phyloP scores from a whole-genome alignment of 2,113 vertebrate genomes.

The Eurypyga helias region DNA sequence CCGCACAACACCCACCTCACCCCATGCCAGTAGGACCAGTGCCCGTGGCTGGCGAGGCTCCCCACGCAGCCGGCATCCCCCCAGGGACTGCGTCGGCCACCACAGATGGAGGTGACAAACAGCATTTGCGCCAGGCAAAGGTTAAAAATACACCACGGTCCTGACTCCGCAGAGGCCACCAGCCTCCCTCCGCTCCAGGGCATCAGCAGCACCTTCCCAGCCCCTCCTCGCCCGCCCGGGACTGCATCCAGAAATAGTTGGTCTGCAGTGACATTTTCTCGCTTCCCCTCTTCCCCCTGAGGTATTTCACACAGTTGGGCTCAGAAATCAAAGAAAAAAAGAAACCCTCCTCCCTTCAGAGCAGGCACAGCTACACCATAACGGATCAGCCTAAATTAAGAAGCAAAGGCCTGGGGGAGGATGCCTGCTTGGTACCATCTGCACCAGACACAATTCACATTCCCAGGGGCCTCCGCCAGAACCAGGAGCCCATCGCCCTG shows the following conservation, averaged over 20 bases:
- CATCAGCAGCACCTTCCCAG: not conserved
- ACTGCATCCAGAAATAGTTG: not conserved
- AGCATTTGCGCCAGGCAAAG: not conserved
- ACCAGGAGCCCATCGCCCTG: not conserved
- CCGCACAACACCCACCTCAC: fast-evolving
- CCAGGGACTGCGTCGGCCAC: fast-evolving
- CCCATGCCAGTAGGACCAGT: not conserved
- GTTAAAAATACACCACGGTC: not conserved
- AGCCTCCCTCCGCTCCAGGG: not conserved
- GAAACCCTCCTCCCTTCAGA: not conserved
- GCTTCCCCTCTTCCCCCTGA: not conserved
- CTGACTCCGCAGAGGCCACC: not conserved
- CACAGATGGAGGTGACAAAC: not conserved
- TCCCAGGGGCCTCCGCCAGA: not conserved
- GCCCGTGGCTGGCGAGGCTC: fast-evolving
- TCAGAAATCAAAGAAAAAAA: not conserved
- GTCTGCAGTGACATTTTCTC: not conserved
- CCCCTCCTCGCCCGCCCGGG: fast-evolving
- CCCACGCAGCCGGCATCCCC: not conserved
- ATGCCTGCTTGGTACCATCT: slow-evolving; percentile 1
- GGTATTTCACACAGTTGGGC: not conserved
- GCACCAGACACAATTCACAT: not conserved
- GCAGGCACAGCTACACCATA: not conserved
- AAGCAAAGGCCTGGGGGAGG: slow-evolving; percentile 30
- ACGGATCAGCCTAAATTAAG: not conserved